These are phyloP conservation scores for Lampris incognitus DNA, from an alignment of 2,113 vertebrate species.

Conservation along the genomic window DNA sequence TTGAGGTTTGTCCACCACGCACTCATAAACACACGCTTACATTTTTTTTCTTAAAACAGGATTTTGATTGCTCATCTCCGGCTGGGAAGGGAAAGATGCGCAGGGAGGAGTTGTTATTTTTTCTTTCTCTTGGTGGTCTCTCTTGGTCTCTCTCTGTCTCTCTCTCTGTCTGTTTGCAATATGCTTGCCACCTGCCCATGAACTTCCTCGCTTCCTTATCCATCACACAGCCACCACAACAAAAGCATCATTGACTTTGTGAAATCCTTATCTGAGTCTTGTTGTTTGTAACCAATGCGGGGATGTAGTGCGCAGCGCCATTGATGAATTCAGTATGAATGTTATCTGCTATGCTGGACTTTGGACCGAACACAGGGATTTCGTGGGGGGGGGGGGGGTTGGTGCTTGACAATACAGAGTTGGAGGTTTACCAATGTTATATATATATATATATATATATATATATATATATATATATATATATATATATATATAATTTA, in stretches of 20 bases:
- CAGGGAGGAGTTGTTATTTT: no score
- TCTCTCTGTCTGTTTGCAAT: background rate
- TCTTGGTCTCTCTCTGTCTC: no score
- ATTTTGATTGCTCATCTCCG: no score
- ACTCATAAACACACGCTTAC: no score
- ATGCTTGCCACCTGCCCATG: background rate
- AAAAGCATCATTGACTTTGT: conserved; percentile 58
- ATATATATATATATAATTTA: no score
- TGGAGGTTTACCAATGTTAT: conserved; percentile 40
- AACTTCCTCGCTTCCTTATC: conserved; percentile 52
- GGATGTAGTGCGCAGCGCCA: conserved; percentile 36
- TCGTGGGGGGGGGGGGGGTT: conserved; percentile 23
- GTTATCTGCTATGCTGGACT: conserved; percentile 60
- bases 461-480: no score
- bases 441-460: no score
- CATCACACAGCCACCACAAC: conserved; percentile 20
- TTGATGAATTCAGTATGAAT: conserved; percentile 58
- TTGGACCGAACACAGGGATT: conserved; percentile 40
- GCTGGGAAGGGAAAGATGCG: background rate
- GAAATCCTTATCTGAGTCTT: conserved; percentile 65
- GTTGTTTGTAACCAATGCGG: conserved; percentile 25
- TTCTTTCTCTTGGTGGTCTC: background rate
- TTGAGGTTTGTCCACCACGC: no score
- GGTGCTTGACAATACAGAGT: conserved; percentile 33
- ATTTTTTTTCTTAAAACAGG: no score